A percentile compares a stretch with the other conserved stretches of the same genome.
These are phyloP conservation scores for Gymnoscopelus braueri DNA, from an alignment of 2,797 vertebrate species.

Conservation along the genomic window DNA sequence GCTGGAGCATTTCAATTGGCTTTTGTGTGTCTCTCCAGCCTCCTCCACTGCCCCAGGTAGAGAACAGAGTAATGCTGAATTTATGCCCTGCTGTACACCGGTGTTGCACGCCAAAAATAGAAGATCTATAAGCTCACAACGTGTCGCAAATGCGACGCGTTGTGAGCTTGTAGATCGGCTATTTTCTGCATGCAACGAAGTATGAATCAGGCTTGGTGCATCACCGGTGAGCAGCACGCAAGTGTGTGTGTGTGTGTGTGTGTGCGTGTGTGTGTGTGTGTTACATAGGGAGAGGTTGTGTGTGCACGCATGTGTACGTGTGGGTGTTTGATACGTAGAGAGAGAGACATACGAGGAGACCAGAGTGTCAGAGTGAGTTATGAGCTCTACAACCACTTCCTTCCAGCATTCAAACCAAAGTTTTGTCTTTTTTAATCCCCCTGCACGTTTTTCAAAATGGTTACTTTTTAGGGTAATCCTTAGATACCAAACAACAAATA, in stretches of 20 bases:
- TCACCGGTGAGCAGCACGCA: too few species aligned
- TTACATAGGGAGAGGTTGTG: not conserved
- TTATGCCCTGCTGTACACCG: too few species aligned
- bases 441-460: conserved; percentile 47
- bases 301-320: conserved; percentile 43
- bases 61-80: conserved; percentile 58
- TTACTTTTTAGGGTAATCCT: conserved; percentile 61
- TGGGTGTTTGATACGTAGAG: conserved; percentile 2
- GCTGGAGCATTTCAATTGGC: conserved; percentile 84
- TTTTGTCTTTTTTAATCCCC: conserved; percentile 62
- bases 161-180: too few species aligned
- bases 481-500: conserved; percentile 62
- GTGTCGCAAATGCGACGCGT: too few species aligned
- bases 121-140: too few species aligned
- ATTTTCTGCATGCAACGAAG: not conserved
- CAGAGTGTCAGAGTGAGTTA: conserved; percentile 48
- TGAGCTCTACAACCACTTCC: conserved; percentile 67
- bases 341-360: conserved; percentile 9
- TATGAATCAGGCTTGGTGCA: too few species aligned
- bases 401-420: conserved; percentile 62
- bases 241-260: too few species aligned
- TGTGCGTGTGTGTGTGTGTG: too few species aligned
- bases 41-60: conserved; percentile 77
- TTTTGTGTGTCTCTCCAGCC: conserved; percentile 77
- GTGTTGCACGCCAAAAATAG: not conserved